phyloP scores from a whole-genome alignment of 1,140 invertebrate genomes.

The Cydia splendana region DNA sequence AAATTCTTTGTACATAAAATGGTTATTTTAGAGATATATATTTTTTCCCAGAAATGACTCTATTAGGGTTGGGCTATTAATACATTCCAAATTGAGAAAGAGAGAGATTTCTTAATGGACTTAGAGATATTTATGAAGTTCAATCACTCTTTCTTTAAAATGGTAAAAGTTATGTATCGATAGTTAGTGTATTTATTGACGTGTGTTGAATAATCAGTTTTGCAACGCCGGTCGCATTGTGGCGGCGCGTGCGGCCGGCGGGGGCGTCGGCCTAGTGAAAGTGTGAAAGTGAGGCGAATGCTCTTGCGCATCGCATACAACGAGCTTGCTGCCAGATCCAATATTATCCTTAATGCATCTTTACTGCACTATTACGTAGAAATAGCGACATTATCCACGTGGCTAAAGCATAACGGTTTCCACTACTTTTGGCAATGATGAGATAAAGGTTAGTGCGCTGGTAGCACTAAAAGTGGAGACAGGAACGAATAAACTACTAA shows the following conservation, averaged over 20 bases:
- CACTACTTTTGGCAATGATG: no score
- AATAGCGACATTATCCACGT: background rate
- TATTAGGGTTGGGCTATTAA: no score
- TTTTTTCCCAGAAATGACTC: no score
- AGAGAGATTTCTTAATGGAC: background rate
- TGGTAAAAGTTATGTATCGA: background rate
- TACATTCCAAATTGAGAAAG: background rate
- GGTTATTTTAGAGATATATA: no score
- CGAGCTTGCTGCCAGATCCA: background rate
- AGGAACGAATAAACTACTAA: no score
- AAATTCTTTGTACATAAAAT: no score
- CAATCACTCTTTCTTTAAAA: background rate
- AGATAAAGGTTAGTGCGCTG: no score
- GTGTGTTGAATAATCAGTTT: slow-evolving; percentile 71
- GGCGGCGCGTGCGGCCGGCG: slow-evolving; percentile 46
- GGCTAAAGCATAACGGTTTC: background rate
- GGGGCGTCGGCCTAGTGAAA: slow-evolving; percentile 74
- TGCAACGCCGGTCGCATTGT: slow-evolving; percentile 59
- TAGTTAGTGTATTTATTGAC: slow-evolving; percentile 24
- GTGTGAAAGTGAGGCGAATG: slow-evolving; percentile 76
- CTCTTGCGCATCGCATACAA: slow-evolving; percentile 49
- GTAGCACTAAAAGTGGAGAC: no score
- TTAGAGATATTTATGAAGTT: background rate
- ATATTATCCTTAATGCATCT: background rate
- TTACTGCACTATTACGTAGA: background rate